phyloP scores from a whole-genome alignment of 2,797 vertebrate species.

The Leontopithecus rosalia region DNA sequence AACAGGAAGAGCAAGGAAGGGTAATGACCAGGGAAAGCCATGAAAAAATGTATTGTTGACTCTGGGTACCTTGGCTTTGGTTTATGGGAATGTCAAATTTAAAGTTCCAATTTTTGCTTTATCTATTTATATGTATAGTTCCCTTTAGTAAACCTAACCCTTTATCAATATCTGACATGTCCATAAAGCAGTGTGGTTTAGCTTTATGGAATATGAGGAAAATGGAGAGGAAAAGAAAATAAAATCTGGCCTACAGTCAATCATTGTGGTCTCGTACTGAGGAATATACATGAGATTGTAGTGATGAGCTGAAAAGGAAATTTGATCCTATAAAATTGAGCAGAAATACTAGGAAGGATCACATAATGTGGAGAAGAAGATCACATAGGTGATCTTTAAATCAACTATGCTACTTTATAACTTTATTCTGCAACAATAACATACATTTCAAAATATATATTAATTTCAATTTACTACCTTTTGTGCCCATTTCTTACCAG shows the following conservation, averaged over 20 bases:
- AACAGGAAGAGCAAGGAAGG: neutral
- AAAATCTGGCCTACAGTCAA: neutral
- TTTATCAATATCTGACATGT: neutral
- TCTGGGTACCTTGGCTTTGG: neutral
- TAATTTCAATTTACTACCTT: neutral
- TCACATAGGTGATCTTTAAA: neutral
- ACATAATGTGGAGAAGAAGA: neutral
- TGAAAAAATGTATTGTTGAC: neutral
- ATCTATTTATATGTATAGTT: neutral
- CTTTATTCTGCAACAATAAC: neutral
- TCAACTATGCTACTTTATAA: neutral
- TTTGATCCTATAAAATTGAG: neutral
- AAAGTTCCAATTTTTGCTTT: neutral
- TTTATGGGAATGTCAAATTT: neutral
- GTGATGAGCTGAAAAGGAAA: neutral
- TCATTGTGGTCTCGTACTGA: neutral
- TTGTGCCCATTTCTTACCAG: neutral
- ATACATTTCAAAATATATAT: neutral
- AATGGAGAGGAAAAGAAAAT: neutral
- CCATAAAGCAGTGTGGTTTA: neutral
- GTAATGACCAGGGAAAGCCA: neutral
- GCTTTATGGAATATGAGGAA: neutral
- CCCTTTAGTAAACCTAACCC: neutral
- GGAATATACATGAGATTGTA: fast-evolving
- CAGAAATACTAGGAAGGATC: neutral